phyloP scores from a whole-genome alignment of 2,888 invertebrate species.

The Lasioglossum vierecki region DNA sequence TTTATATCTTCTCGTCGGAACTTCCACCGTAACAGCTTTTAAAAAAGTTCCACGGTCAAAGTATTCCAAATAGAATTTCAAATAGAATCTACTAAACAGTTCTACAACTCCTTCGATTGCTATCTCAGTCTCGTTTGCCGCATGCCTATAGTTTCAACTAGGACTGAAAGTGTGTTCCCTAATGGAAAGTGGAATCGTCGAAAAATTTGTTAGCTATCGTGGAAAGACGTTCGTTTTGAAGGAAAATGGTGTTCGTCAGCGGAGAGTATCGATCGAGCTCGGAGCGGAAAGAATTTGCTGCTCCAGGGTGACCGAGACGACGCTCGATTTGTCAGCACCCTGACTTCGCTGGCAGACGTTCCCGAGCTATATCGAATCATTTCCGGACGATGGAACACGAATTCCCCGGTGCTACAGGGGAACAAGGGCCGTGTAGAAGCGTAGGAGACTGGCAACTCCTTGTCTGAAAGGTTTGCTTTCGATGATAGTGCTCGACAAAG shows the following conservation, averaged over 20 bases:
- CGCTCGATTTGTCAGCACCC: conserved; percentile 68
- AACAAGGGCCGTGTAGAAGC: conserved; percentile 46
- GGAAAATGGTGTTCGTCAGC: not conserved
- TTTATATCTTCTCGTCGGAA: too few species aligned
- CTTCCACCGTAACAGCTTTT: too few species aligned
- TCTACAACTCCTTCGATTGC: too few species aligned
- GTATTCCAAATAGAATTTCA: not conserved
- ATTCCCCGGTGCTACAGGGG: conserved; percentile 63
- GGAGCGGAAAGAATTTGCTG: conserved; percentile 54
- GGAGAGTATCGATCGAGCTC: conserved; percentile 55
- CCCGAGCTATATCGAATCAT: conserved; percentile 73
- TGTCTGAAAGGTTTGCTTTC: conserved; percentile 29
- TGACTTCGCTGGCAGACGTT: conserved; percentile 60
- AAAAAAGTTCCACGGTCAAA: too few species aligned
- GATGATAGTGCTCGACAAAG: conserved; percentile 43
- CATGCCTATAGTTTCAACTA: not conserved
- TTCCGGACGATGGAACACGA: conserved; percentile 76
- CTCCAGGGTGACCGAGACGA: conserved; percentile 60
- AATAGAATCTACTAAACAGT: not conserved
- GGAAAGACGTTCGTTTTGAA: not conserved
- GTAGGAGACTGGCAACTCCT: conserved; percentile 42
- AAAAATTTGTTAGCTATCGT: not conserved
- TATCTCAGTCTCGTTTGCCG: too few species aligned
- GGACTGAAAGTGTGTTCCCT: not conserved
- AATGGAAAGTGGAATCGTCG: not conserved